Percentiles rank a stretch among this genome's conserved stretches.
phyloP scores from a whole-genome alignment of 2,113 vertebrate genomes.

The Haemorhous mexicanus region DNA sequence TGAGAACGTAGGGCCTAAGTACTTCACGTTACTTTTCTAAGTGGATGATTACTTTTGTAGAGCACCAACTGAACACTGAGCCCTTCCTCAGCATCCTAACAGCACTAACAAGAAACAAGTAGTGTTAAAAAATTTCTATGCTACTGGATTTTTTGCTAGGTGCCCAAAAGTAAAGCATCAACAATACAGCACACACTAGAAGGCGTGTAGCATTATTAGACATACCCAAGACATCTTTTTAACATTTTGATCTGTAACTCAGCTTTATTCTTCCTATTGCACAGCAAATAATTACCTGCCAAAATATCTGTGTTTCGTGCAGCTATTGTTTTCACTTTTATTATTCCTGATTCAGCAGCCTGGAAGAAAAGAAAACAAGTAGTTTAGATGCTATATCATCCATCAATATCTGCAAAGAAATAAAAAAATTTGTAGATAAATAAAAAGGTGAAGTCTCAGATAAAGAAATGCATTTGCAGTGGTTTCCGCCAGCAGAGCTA shows the following conservation, averaged over 20 bases:
- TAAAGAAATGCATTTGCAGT: not conserved
- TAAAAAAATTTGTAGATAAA: not conserved
- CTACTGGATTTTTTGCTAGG: not conserved
- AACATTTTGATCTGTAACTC: not conserved
- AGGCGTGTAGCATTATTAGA: not conserved
- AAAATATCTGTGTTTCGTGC: slow-evolving; percentile 91
- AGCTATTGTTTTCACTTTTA: slow-evolving; percentile 99
- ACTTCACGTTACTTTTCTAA: not conserved
- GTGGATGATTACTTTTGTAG: not conserved
- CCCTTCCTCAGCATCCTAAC: not conserved
- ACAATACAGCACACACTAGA: not conserved
- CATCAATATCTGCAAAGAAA: not conserved
- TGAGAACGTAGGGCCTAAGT: not conserved
- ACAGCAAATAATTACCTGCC: slow-evolving; percentile 82
- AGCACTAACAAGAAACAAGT: slow-evolving; percentile 6
- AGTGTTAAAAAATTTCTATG: not conserved
- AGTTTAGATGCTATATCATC: slow-evolving; percentile 19
- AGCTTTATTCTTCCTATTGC: slow-evolving; percentile 3
- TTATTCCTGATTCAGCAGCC: slow-evolving; percentile 98
- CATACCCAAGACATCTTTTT: not conserved
- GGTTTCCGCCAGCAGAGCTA: not conserved
- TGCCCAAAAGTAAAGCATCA: not conserved
- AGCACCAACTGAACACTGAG: slow-evolving; percentile 1
- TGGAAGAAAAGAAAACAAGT: slow-evolving; percentile 68
- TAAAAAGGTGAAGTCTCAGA: not conserved